Evolutionary conservation across 2,797 vertebrate genomes (phyloP), one percentile per base, ranked within the genome.

Genomic region (Fistularia tabacaria): DNA sequence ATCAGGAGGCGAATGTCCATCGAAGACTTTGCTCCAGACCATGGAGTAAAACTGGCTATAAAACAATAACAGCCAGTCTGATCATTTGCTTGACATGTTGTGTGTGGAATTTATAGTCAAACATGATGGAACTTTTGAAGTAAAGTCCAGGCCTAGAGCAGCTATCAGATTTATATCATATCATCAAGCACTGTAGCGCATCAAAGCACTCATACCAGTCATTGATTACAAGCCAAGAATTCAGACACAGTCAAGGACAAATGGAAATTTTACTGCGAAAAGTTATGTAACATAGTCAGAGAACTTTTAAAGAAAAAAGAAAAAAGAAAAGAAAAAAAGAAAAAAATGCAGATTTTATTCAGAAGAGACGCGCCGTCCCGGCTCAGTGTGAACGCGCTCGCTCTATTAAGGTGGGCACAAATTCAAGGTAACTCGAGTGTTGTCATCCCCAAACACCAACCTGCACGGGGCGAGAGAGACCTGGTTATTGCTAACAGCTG

Each of bases 371-470:
- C 12, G 45, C 5, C 45, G 10, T 46, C 45, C 45, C 14, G 12
- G 13, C 45, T 46, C 45, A 8, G 4, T 1, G 3, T 12, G 14
- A 38, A 25, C 25, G 25, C 5, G 25, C 15, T 39, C 4, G 66
- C 53, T 46, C 25, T 7, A 37, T 54, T 54, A 46, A 49, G 55
- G 38, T 11, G 41, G 10, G 36, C n/a, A 0, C 62, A 89, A 54
- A 89, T 86, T 89, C 14, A 89, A 67, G 51, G 87, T 0, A 54
- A 89, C 9, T 4, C 87, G 77, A 6, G 69, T 87, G 59, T 76
- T 87, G 54, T 68, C 68, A 62, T 91, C 89, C 14, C 90, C 90
- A 8, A 91, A 54, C 57, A 90, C 6, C 61, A 90, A 52, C 73
- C 90, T 92, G 77, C 8, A 58, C 7, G 14, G 56, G 59, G 12